Conservation (phyloP, 2,888 invertebrate genomes). For the Himalopsyche kuldschensis region DNA sequence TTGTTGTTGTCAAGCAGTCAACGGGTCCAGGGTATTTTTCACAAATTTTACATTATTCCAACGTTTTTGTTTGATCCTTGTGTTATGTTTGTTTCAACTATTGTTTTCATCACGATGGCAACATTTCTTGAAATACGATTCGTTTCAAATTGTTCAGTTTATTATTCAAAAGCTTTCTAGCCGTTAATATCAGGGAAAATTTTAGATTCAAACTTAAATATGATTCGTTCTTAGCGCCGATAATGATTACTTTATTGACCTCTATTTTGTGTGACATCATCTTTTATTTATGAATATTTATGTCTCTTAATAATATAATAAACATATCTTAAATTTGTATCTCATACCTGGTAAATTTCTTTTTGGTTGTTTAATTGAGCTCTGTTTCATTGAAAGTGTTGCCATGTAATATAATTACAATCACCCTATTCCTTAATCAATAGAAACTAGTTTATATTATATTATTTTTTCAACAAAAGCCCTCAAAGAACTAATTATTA, state of each 20-base stretch:
- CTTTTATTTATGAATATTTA: no score
- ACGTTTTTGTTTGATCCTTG: background rate
- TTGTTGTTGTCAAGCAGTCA: conserved; percentile 47
- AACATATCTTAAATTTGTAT: no score
- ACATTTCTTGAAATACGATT: conserved; percentile 1
- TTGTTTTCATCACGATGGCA: background rate
- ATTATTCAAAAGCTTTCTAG: no score
- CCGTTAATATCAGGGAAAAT: no score
- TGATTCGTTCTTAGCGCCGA: no score
- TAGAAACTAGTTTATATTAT: background rate
- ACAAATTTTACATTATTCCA: conserved; percentile 31
- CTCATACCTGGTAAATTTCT: no score
- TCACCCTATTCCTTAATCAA: background rate
- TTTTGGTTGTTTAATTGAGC: background rate
- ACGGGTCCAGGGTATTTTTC: conserved; percentile 35
- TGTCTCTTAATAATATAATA: no score
- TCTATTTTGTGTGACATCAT: no score
- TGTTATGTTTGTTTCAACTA: background rate
- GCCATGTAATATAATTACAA: background rate
- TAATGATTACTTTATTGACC: no score
- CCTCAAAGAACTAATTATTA: background rate
- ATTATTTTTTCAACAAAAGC: background rate
- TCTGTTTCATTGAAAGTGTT: background rate
- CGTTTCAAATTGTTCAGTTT: no score
- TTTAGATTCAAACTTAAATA: no score